Conservation (phyloP, 2,113 vertebrate species). For the Aplodontia rufa region DNA sequence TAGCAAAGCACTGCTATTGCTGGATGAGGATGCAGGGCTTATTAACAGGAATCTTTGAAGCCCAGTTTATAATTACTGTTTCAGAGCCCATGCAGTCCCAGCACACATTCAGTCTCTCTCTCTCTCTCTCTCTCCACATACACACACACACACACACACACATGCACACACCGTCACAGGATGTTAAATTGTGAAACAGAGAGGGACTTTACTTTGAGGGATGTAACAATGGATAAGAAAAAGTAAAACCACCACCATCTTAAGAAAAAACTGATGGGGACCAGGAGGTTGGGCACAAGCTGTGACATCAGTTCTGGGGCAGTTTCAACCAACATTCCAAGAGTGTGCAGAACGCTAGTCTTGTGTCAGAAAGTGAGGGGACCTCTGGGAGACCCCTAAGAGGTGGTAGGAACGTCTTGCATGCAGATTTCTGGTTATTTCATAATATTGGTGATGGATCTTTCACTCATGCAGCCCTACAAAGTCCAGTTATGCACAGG, state of each 20-base stretch:
- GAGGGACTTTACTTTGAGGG: background rate
- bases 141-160: background rate
- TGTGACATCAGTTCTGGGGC: background rate
- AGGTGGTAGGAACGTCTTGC: background rate
- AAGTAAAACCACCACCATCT: background rate
- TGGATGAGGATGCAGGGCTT: conserved; percentile 81
- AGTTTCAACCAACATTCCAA: conserved; percentile 53
- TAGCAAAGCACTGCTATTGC: conserved; percentile 68
- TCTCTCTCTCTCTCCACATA: no score
- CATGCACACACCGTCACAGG: background rate
- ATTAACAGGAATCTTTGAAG: conserved; percentile 82
- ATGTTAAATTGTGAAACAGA: background rate
- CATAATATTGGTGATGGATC: background rate
- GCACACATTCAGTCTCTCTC: background rate
- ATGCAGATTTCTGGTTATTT: conserved; percentile 10
- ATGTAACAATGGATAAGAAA: conserved; percentile 17
- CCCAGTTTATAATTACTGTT: conserved; percentile 60
- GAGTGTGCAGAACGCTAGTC: background rate
- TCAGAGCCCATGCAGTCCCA: conserved; percentile 53
- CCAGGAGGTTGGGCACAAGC: background rate
- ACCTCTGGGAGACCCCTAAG: background rate
- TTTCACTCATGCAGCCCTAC: background rate
- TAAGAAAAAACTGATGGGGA: background rate
- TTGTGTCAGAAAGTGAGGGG: conserved; percentile 33
- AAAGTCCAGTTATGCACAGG: background rate